A percentile compares a stretch with the other conserved stretches of the same genome.
phyloP scores from a whole-genome alignment of 2,113 vertebrate species.

The Toxostoma redivivum region DNA sequence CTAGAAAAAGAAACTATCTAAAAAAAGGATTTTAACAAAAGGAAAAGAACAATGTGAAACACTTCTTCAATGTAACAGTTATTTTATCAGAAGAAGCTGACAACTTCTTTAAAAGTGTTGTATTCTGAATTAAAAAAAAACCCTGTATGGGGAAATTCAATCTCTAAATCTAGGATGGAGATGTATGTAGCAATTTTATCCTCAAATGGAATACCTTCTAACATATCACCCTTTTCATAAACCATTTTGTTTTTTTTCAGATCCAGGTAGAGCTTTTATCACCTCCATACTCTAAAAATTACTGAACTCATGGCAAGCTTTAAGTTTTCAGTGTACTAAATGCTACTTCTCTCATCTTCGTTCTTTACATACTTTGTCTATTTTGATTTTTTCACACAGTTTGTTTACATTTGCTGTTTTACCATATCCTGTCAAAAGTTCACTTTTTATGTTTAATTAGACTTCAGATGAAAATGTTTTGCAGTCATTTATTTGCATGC shows the following conservation, averaged over 20 bases:
- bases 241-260: neutral
- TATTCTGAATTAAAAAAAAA: neutral
- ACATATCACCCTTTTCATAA: neutral
- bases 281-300: neutral
- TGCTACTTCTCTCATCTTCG: neutral
- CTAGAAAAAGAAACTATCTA: neutral
- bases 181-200: neutral
- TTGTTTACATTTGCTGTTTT: neutral
- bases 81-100: neutral
- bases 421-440: neutral
- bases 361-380: neutral
- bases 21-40: neutral
- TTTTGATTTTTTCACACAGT: neutral
- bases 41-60: neutral
- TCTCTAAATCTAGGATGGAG: neutral
- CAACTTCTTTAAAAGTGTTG: neutral
- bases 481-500: neutral
- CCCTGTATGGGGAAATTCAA: neutral
- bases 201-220: neutral
- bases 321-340: neutral
- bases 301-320: neutral
- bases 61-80: neutral
- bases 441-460: neutral
- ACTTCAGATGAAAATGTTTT: neutral
- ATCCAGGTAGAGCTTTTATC: neutral